Evolutionary conservation across 1,140 invertebrate genomes (phyloP), one percentile per base, ranked within the genome.

Genomic region (Doryteuthis pealeii): DNA sequence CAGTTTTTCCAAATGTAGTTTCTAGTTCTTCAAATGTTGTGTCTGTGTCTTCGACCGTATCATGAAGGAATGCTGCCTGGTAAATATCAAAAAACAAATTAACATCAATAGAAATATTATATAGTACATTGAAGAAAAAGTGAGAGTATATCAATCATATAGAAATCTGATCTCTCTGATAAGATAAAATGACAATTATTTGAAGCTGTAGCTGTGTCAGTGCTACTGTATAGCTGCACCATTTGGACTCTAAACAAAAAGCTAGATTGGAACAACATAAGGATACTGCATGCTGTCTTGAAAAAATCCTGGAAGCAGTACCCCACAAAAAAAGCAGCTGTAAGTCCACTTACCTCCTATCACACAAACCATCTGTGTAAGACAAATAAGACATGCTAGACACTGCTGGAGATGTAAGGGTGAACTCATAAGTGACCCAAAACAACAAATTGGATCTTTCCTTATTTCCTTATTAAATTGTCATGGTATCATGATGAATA

Each of bases 11-110:
- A 89, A 96, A 96, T 15, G 90, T 76, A 54, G 85, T 31, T 82
- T 92, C 90, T 49, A 96, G 90, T 87, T 96, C 94, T 66, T 92
- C 91, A 81, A 93, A 90, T 1, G 92, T 93, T 4, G 94, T 93
- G 43, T 94, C 90, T n/a, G 94, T 96, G 81, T 96, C 95, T 89
- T 96, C 95, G 8, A 96, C 93, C 1, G 94, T 95, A 82, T 96
- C 95, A 85, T 96, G 95, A 1, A 96, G 87, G 32, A 96, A 78
- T 0, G 95, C 95, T n/a, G 93, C 93, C 84, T 89, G 74, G 62
- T 84, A 81, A 73, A 49, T 54, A 65, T 65, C 71, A 26, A 28
- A 33, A 28, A 58, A 77, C 45, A 31, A 74, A 18, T 35, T 49
- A 49, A 31, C 26, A 67, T 26, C 32, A 75, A 30, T 31, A 22